Evolutionary conservation across 1,140 invertebrate species (phyloP), one percentile per base, ranked within the genome.

Genomic region (Radopholus similis): DNA sequence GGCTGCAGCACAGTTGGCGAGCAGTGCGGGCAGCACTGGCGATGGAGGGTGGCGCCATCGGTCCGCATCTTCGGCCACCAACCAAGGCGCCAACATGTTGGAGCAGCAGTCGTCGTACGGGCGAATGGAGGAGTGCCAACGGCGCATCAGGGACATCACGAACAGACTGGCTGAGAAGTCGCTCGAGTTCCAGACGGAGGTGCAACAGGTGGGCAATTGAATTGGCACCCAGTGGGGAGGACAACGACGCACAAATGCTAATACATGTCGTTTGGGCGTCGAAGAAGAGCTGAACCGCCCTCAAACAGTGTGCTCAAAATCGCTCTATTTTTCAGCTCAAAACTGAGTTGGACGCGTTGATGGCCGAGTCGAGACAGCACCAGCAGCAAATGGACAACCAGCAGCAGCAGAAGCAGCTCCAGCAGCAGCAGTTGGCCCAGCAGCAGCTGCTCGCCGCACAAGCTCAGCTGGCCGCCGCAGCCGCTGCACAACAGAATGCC

Each of bases 341-440:
- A 30, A 47, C 34, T 2, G 59, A 68, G 8, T 6, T 55, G 34
- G 66, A 68, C 30, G 23, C 30, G n/a, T 44, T 65, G n/a, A 18
- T 68, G 32, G 49, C 30, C 21, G 64, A 66, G 32, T 66, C 35
- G 37, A 40, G 54, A 18, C 65, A 53, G 15, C 60, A 66, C 23
- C 59, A 68, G 18, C 23, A 64, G 37, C 62, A 59, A 23, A 26
- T 28, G 6, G 26, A 49, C 18, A 32, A n/a, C 32, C 28, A 66
- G 15, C 26, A 15, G 5, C 64, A 66, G 35, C 64, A 66, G 37
- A 23, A 9, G 13, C 57, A 64, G 37, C 54, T 9, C 21, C 56
- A 64, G 23, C 56, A 64, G 21, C 63, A 64, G 18, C 34, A 64
- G 11, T 11, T 69, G 2, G 49, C 15, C 18, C 30, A 38, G 42